Base-by-base conservation (phyloP, 2,113 vertebrate genomes). In the Siphamia tubifer region DNA sequence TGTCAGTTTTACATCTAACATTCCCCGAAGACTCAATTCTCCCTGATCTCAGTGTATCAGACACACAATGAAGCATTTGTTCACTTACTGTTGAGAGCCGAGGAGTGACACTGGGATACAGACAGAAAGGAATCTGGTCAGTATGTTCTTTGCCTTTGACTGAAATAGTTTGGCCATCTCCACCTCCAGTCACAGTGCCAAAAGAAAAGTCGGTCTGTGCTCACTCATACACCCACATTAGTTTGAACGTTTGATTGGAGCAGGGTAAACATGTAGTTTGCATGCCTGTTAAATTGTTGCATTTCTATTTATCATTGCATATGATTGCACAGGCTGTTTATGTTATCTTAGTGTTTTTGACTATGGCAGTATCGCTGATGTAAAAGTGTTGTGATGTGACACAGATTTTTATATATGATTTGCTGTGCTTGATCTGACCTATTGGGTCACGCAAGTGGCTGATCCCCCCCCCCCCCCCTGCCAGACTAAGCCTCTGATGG, bases 21-120 rank as follows among this genome's bases (percentile, higher is more conserved):
- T 78, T 69, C 52, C 42, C 32, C 10, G 4, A 69, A 39, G 55
- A 83, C 72, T 79, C 74, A 20, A 71, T 83, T 60, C 53, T 47
- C 31, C 52, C 56, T 45, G 74, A 62, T 42, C 30, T 15, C 48
- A 72, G 65, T 65, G 52, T 58, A 58, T 69, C 74, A 51, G 25
- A 60, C 12, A 39, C 10, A 87, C 81, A 89, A 84, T 78, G 74
- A 73, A 36, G 72, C 70, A 44, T 83, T 80, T 90, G 82, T 86
- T 75, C 48, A 13, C 39, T 21, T 65, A 48, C 64, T 47, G 48
- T 65, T 5, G 49, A 49, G 58, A 80, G 55, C 17, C 43, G n/a
- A 34, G 36, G 36, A 44, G 19, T 53, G 49, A n/a, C 42, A 64
- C 39, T 58, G 65, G 61, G 48, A 57, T 23, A 62, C 63, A 76